Evolutionary conservation across 2,888 invertebrate species (phyloP).

Genomic region (Slavum lentiscoides): DNA sequence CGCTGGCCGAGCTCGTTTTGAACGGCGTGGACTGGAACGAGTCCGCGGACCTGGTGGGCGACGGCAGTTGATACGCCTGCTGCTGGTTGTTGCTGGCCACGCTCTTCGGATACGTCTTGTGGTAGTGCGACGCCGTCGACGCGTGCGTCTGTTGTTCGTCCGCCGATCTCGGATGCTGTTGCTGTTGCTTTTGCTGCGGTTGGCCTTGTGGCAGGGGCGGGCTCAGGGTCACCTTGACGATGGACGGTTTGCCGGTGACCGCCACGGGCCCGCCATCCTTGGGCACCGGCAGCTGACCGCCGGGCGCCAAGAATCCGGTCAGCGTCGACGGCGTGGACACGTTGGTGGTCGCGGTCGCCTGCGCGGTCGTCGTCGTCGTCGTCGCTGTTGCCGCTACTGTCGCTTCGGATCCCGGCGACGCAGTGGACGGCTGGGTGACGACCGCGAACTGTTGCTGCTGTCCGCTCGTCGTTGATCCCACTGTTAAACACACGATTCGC

Average conservation of each 20-base stretch:
- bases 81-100: neutral
- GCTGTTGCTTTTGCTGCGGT: constrained; percentile 55
- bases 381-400: neutral
- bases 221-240: constrained; percentile 61
- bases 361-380: neutral
- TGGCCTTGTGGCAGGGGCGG: constrained; percentile 52
- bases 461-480: neutral
- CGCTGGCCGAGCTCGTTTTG: constrained; percentile 52
- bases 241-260: constrained; percentile 58
- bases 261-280: constrained; percentile 59
- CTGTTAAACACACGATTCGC: neutral
- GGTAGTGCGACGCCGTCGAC: neutral
- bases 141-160: constrained; percentile 5
- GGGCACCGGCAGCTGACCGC: constrained; percentile 62
- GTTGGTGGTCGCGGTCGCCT: neutral
- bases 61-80: constrained; percentile 11
- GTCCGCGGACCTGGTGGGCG: constrained; percentile 35
- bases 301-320: constrained; percentile 69
- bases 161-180: constrained; percentile 56
- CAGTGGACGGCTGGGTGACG: neutral
- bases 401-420: neutral
- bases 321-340: constrained; percentile 61
- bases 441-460: constrained; percentile 2
- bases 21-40: constrained; percentile 43
- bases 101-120: neutral